These are phyloP conservation scores for Ficedula albicollis DNA, from an alignment of 2,797 vertebrate species.

Conservation along the genomic window DNA sequence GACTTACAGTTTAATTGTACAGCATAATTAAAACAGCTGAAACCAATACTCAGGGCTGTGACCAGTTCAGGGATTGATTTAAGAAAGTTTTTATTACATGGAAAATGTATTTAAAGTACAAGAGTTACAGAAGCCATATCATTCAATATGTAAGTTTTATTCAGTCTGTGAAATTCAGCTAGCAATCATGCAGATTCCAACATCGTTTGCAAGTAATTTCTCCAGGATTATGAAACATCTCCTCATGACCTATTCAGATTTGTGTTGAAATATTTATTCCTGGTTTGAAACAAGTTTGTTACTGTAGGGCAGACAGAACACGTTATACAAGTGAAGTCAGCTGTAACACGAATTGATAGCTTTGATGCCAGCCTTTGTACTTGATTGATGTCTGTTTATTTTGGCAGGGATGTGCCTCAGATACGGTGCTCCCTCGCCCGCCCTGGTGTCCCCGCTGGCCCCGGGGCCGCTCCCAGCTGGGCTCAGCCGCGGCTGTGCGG, in stretches of 20 bases:
- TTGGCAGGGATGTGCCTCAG: not conserved
- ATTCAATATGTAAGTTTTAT: not conserved
- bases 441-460: not conserved
- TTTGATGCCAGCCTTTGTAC: conserved; percentile 11
- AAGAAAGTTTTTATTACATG: not conserved
- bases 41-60: not conserved
- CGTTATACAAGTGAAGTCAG: conserved; percentile 22
- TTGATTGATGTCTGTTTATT: not conserved
- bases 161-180: not conserved
- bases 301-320: conserved; percentile 31
- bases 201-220: not conserved
- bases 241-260: conserved; percentile 15
- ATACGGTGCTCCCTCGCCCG: not conserved
- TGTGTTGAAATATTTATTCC: conserved; percentile 33
- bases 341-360: conserved; percentile 1
- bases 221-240: not conserved
- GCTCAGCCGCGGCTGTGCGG: not conserved
- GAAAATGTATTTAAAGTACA: not conserved
- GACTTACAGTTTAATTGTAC: not conserved
- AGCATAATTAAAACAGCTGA: not conserved
- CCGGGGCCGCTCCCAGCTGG: not conserved
- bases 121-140: not conserved
- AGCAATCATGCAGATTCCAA: not conserved
- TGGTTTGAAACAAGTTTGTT: conserved; percentile 26
- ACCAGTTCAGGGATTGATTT: not conserved